phyloP scores from a whole-genome alignment of 2,113 vertebrate genomes.

The Microcebus griseorufus region DNA sequence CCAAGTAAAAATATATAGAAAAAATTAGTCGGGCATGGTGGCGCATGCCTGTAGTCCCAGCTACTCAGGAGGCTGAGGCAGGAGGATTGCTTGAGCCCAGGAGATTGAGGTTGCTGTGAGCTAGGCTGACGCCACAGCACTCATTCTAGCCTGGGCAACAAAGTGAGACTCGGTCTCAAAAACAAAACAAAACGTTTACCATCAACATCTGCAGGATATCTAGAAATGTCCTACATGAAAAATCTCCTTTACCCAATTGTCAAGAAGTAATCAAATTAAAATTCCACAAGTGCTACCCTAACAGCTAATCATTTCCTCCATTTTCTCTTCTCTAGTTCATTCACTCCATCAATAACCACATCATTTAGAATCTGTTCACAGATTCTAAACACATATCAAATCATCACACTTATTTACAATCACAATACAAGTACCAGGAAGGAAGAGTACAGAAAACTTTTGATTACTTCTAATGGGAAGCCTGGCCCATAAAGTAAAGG shows the following conservation, averaged over 20 bases:
- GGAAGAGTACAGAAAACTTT: not conserved
- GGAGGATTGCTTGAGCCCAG: too few species aligned
- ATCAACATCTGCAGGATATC: not conserved
- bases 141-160: too few species aligned
- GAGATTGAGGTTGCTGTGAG: too few species aligned
- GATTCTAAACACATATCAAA: not conserved
- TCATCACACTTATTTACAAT: not conserved
- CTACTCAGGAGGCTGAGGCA: too few species aligned
- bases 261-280: not conserved
- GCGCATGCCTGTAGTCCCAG: too few species aligned
- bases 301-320: not conserved
- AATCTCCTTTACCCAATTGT: not conserved
- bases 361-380: not conserved
- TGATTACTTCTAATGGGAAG: not conserved
- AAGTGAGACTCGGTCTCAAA: too few species aligned
- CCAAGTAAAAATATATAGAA: too few species aligned
- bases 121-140: too few species aligned
- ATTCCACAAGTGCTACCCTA: not conserved
- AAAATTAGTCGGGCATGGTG: too few species aligned
- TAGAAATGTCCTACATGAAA: not conserved
- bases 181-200: not conserved
- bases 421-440: not conserved
- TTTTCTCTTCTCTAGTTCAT: not conserved
- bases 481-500: not conserved
- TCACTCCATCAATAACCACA: not conserved